phyloP scores from a whole-genome alignment of 2,888 invertebrate genomes.

The Drosophila pseudotakahashii region DNA sequence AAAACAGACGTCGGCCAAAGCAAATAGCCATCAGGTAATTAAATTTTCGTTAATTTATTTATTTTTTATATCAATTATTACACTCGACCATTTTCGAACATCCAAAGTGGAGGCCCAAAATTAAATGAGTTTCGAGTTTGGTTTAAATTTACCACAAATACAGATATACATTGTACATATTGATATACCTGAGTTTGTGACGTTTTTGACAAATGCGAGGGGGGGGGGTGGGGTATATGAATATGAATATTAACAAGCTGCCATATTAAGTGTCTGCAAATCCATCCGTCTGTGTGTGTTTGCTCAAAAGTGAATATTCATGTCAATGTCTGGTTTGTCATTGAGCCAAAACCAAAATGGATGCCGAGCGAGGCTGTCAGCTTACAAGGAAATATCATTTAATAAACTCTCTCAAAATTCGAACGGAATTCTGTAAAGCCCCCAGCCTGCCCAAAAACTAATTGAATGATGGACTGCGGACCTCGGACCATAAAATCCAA shows the following conservation, averaged over 20 bases:
- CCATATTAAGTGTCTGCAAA: constrained; percentile 42
- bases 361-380: constrained; percentile 48
- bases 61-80: constrained; percentile 35
- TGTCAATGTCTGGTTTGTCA: constrained; percentile 48
- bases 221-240: not conserved
- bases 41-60: constrained; percentile 45
- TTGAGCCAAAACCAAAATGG: constrained; percentile 1
- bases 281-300: constrained; percentile 9
- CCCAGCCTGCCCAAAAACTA: constrained; percentile 5
- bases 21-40: constrained; percentile 58
- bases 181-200: not conserved
- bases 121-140: constrained; percentile 15
- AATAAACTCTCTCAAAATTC: constrained; percentile 27
- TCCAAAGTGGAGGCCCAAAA: not conserved
- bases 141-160: constrained; percentile 24
- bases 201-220: constrained; percentile 7
- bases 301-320: constrained; percentile 39
- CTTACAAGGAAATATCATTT: constrained; percentile 66
- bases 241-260: constrained; percentile 36
- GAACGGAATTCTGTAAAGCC: not conserved
- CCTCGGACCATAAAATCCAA: not conserved
- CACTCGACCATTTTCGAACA: constrained; percentile 17
- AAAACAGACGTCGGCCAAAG: constrained; percentile 22
- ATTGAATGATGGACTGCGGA: constrained; percentile 29
- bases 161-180: not conserved